phyloP scores from a whole-genome alignment of 2,797 vertebrate genomes.

The Crypturellus tataupa region DNA sequence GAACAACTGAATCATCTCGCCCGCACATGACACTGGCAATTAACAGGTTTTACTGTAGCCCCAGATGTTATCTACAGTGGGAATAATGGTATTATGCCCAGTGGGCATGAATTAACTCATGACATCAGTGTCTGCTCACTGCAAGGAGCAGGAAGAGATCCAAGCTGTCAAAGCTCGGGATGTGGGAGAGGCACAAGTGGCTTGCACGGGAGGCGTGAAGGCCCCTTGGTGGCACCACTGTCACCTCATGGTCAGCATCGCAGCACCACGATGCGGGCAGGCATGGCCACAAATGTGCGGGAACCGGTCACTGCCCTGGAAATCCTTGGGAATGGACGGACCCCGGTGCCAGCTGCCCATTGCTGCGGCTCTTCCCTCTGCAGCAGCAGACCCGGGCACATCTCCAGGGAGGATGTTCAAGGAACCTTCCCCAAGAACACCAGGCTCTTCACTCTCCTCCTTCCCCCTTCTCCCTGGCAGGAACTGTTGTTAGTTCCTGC shows the following conservation, averaged over 20 bases:
- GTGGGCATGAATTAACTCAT: not conserved
- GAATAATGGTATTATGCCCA: not conserved
- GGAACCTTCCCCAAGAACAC: not conserved
- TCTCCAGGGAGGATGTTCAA: not conserved
- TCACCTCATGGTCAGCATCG: not conserved
- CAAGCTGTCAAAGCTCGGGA: not conserved
- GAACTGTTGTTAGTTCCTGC: not conserved
- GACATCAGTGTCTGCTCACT: not conserved
- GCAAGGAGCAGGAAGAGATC: not conserved
- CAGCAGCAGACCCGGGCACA: not conserved
- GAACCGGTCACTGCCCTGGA: fast-evolving
- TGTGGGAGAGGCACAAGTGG: fast-evolving
- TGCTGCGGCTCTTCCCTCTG: too few relatives aligned
- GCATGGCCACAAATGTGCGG: too few relatives aligned
- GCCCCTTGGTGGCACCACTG: too few relatives aligned
- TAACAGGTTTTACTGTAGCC: not conserved
- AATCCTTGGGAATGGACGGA: not conserved
- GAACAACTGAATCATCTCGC: not conserved
- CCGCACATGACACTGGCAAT: fast-evolving
- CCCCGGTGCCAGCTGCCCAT: not conserved
- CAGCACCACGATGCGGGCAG: fast-evolving
- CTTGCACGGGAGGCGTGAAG: too few relatives aligned
- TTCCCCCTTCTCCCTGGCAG: not conserved
- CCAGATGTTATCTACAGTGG: not conserved
- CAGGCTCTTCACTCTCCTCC: not conserved